Conservation (phyloP, 2,797 vertebrate genomes). For the Ficedula albicollis region DNA sequence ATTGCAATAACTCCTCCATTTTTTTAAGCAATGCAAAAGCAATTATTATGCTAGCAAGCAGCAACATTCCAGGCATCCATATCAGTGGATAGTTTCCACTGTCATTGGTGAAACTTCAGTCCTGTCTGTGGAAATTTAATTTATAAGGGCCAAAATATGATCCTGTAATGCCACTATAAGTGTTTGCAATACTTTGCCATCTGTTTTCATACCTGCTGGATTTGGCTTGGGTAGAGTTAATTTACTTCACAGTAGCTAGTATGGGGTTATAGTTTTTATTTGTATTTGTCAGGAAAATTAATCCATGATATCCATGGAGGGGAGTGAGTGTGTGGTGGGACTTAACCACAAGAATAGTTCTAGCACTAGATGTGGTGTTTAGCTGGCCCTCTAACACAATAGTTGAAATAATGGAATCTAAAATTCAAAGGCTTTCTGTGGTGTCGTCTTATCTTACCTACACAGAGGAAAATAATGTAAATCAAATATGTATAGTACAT, state of each 20-base stretch:
- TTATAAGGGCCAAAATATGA: background rate
- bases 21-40: background rate
- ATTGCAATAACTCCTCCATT: background rate
- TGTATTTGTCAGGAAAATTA: background rate
- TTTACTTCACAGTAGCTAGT: background rate
- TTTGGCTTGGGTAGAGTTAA: background rate
- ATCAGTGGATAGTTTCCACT: background rate
- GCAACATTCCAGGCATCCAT: background rate
- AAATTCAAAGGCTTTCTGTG: background rate
- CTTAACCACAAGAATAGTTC: background rate
- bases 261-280: background rate
- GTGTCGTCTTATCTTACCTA: background rate
- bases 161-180: background rate
- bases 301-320: background rate
- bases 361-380: background rate
- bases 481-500: background rate
- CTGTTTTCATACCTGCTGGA: background rate
- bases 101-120: background rate
- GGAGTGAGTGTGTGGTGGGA: background rate
- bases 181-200: background rate
- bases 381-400: background rate
- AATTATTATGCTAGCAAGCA: background rate
- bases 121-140: background rate
- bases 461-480: background rate
- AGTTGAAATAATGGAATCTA: background rate